These are phyloP conservation scores for Scelioninae gen. 1 DNA, from an alignment of 2,888 invertebrate genomes.

Conservation along the genomic window DNA sequence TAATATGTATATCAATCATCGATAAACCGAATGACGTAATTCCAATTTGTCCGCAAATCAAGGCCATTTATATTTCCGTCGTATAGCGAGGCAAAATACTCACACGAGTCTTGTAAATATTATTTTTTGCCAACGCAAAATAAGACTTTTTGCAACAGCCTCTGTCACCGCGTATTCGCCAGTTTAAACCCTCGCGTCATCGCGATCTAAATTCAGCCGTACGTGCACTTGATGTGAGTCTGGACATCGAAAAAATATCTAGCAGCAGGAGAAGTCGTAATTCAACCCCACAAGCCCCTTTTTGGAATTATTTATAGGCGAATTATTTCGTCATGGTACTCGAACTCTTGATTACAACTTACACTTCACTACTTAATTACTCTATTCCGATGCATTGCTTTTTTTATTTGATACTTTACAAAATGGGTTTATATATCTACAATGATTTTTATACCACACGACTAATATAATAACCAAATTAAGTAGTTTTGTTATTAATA, in stretches of 20 bases:
- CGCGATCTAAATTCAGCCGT: constrained; percentile 52
- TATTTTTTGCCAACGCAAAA: constrained; percentile 20
- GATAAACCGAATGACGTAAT: constrained; percentile 20
- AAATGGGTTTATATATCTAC: no score
- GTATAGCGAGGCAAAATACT: constrained; percentile 8
- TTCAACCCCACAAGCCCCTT: constrained; percentile 27
- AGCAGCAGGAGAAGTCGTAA: constrained; percentile 8
- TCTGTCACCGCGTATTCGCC: constrained; percentile 21
- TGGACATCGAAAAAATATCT: constrained; percentile 31
- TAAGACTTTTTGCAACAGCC: constrained; percentile 23
- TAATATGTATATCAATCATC: constrained; percentile 2
- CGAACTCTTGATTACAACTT: not conserved
- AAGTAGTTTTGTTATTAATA: no score
- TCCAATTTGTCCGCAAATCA: not conserved
- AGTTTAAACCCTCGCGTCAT: constrained; percentile 46
- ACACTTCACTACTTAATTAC: constrained; percentile 1
- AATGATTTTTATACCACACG: no score
- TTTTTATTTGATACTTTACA: no score
- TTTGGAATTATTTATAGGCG: constrained; percentile 39
- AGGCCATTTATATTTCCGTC: constrained; percentile 13
- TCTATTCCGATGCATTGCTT: not conserved
- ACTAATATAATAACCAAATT: no score
- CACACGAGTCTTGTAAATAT: constrained; percentile 9
- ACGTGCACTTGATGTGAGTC: constrained; percentile 24
- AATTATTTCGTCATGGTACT: constrained; percentile 10